Evolutionary conservation across 2,888 invertebrate species (phyloP), one percentile per base, ranked within the genome.

Genomic region (Druceiella hillmani): DNA sequence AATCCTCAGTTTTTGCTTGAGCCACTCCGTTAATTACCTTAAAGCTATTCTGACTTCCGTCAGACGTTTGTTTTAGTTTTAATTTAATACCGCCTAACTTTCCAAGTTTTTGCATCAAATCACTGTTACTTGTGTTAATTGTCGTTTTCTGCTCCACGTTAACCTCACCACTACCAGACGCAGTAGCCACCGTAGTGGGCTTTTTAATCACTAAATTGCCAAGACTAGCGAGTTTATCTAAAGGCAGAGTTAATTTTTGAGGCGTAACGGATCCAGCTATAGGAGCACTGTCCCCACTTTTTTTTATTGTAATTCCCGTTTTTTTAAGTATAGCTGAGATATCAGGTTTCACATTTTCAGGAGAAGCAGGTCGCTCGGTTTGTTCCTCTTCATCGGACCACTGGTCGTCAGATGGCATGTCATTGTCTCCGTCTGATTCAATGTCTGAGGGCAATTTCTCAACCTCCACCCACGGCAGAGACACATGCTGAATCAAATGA

Each of bases 401-500:
- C 48, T 65, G 61, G 36, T 68, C 68, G 53, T 69, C 67, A 50
- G 60, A 67, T 5, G 65, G 66, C 17, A 40, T 37, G 16, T 47
- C 38, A 6, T 47, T 43, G 7, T 45, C 43, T 4, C 54, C 57
- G 26, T 52, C 53, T 40, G 66, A 64, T 64, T 76, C 62, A 58
- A 65, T 17, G 70, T 76, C 61, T 55, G 76, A 74, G 45, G 70
- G 69, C 55, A 72, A 63, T 52, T 64, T 68, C 50, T 66, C 61
- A 44, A 77, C 48, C 27, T 66, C 55, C 38, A 78, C 59, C 2
- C 56, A 59, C 28, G 78, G 78, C 50, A 75, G 63, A 4, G 69
- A 71, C 28, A 78, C 72, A 63, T 78, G 78, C 35, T 66, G 64
- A 17, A 75, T 60, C 7, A 78, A 59, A 55, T 78, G 78, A 9